Percentiles rank a stretch among this genome's conserved stretches.
Evolutionary conservation across 35 echinoderm and acorn worm genomes (phyloP).

Genomic region (Heliocidaris erythrogramma): DNA sequence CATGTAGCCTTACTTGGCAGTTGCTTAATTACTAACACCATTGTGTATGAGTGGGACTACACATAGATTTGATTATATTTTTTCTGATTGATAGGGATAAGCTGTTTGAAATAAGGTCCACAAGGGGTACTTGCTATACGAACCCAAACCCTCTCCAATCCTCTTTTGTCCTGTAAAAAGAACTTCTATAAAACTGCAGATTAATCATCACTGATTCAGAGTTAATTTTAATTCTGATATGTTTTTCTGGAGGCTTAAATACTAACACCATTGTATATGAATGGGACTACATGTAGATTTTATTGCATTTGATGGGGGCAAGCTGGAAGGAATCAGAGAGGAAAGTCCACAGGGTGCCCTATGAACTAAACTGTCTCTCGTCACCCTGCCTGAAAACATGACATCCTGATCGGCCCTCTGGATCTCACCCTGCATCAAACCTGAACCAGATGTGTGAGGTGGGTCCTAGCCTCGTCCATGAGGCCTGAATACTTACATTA

Average conservation of each 20-base stretch:
- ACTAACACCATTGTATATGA: neutral
- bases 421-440: neutral
- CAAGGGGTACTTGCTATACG: no score
- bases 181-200: neutral
- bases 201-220: slow-evolving; percentile 2
- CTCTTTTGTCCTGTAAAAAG: neutral
- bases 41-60: neutral
- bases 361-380: slow-evolving; percentile 5
- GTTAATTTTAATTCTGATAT: neutral
- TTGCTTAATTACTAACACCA: neutral
- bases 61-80: no score
- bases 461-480: neutral
- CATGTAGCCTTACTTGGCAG: neutral
- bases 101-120: no score
- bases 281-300: neutral
- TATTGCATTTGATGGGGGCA: neutral
- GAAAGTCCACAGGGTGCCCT: no score
- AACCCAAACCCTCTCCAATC: neutral
- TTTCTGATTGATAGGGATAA: no score
- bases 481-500: neutral
- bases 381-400: neutral
- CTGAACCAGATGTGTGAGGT: slow-evolving; percentile 12
- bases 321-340: neutral
- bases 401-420: slow-evolving; percentile 36
- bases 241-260: neutral